Percentiles rank a stretch among this genome's conserved stretches.
These are phyloP conservation scores for Aphodius granarius DNA, from an alignment of 2,888 invertebrate genomes.

Conservation along the genomic window DNA sequence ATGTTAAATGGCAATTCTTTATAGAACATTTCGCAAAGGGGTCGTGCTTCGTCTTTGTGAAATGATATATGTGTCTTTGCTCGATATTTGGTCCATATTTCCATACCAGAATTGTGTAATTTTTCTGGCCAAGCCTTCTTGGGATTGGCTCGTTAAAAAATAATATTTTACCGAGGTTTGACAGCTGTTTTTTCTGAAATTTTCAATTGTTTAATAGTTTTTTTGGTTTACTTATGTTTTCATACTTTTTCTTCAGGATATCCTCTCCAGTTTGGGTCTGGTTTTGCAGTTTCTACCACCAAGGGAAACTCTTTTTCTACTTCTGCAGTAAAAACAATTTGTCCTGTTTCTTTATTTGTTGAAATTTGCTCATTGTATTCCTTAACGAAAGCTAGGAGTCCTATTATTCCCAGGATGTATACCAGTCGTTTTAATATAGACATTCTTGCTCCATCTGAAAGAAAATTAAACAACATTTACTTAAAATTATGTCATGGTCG, in stretches of 20 bases:
- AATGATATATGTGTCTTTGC: slow-evolving; percentile 59
- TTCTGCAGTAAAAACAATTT: no score
- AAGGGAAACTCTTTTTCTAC: no score
- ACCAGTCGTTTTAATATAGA: slow-evolving; percentile 42
- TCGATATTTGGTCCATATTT: slow-evolving; percentile 60
- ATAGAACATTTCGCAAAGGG: slow-evolving; percentile 64
- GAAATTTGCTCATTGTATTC: not conserved
- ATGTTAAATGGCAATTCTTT: slow-evolving; percentile 63
- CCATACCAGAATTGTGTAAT: slow-evolving; percentile 62
- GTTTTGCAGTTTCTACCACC: no score
- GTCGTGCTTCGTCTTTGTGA: slow-evolving; percentile 55
- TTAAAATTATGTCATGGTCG: not conserved
- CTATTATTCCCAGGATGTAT: not conserved
- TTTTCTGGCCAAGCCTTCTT: slow-evolving; percentile 38
- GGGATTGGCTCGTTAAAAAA: slow-evolving; percentile 47
- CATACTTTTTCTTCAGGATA: not conserved
- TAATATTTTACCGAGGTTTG: slow-evolving; percentile 53
- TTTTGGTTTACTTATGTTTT: no score
- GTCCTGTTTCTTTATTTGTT: no score
- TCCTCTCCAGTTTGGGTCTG: no score
- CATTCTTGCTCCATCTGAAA: slow-evolving; percentile 28
- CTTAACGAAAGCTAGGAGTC: not conserved
- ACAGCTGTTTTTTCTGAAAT: slow-evolving; percentile 44
- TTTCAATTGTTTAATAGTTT: not conserved
- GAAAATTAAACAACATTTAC: not conserved